Evolutionary conservation across 2,797 vertebrate species (phyloP), one percentile per base, ranked within the genome.

Genomic region (Cetoscarus ocellatus): DNA sequence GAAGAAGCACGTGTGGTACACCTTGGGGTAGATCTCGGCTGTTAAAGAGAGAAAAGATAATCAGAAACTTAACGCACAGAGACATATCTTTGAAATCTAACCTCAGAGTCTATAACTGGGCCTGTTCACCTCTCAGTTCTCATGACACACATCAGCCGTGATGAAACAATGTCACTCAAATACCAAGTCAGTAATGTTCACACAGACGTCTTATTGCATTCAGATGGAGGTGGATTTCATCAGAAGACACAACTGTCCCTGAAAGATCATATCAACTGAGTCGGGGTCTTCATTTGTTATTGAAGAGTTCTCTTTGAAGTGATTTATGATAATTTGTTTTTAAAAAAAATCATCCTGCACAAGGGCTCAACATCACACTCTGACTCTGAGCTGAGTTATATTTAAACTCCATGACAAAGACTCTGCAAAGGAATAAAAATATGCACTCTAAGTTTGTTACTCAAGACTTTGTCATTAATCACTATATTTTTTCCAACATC

Each of bases 1-100:
- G 78, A 99, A 99, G 93, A 99, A 99, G 78, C 97, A 98, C 0
- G 93, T 96, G 77, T 99, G 98, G 70, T 99, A 99, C 61, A 98
- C 94, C 87, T 96, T 99, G 56, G 97, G 97, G 77, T 97, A 97
- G 88, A 97, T 88, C n/a, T 98, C 96, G 91, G 94, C 98, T 99
- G 94, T 63, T 82, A 67, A 88, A 86, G 80, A 79, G 84, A 80
- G 79, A 83, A 84, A 18, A 51, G n/a, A 36, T 5, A 49, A 38
- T 44, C 5, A 68, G 6, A 40, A 52, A 38, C 44, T 52, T 5
- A 43, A 27, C 50, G 13, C 10, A 51, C 3, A 12, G 45, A 13
- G 5, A 60, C 12, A 0, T 3, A 36, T 7, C 36, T 34, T 8
- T 18, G 8, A 49, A 6, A 50, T 13, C 13, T 14, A 13, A 44